These are phyloP conservation scores for Acleris laterana DNA, from an alignment of 2,888 invertebrate species.

Conservation along the genomic window DNA sequence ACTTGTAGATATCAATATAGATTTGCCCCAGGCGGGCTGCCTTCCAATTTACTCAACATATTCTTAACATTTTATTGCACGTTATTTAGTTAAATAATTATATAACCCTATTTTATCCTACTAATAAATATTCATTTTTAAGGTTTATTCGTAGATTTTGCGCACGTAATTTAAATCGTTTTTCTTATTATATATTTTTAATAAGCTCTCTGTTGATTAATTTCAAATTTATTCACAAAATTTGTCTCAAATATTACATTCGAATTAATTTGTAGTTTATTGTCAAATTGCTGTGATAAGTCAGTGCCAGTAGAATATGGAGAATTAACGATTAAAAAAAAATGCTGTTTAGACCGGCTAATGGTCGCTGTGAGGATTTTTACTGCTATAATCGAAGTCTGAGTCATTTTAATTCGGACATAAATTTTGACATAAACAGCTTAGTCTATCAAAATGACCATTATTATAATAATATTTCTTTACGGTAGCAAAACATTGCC, in stretches of 20 bases:
- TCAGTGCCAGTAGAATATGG: constrained; percentile 62
- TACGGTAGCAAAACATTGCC: constrained; percentile 27
- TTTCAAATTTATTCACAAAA: neutral
- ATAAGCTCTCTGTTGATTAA: neutral
- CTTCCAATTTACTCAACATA: constrained; percentile 1
- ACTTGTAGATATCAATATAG: neutral
- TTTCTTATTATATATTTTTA: neutral
- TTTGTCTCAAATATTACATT: constrained; percentile 21
- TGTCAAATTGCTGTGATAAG: constrained; percentile 62
- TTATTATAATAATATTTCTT: neutral
- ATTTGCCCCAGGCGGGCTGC: constrained; percentile 11
- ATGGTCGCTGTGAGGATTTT: no score
- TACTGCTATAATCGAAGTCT: no score
- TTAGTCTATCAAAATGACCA: neutral
- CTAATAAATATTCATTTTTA: no score
- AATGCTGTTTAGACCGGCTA: no score
- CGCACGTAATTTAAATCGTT: neutral
- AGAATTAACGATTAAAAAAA: neutral
- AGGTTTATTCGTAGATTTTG: no score
- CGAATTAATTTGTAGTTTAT: constrained; percentile 9
- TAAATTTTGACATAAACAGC: no score
- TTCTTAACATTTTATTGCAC: constrained; percentile 9
- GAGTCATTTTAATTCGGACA: no score
- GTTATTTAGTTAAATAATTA: constrained; percentile 9
- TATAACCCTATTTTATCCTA: no score